These are phyloP conservation scores for Hapalemur alaotrensis DNA, from an alignment of 2,797 vertebrate genomes.

Conservation along the genomic window DNA sequence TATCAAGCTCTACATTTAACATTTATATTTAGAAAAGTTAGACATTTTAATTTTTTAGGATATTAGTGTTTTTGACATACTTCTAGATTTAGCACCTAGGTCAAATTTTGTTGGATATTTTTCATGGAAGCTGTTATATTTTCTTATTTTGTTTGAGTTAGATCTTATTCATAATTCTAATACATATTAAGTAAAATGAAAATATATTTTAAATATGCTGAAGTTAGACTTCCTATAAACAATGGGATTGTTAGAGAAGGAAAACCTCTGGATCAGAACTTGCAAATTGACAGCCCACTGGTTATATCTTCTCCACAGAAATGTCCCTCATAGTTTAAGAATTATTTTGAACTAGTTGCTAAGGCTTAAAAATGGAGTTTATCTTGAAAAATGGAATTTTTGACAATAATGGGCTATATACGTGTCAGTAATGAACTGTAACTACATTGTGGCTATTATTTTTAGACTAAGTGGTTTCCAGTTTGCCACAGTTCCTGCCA, in stretches of 20 bases:
- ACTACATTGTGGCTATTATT: neutral
- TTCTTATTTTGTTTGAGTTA: neutral
- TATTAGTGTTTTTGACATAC: conserved; percentile 3
- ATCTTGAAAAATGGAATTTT: conserved; percentile 5
- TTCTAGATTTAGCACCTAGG: conserved; percentile 24
- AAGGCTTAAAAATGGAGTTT: neutral
- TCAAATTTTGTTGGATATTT: conserved; percentile 28
- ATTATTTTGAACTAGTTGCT: neutral
- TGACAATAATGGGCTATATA: neutral
- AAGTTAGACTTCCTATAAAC: neutral
- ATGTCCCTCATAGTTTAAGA: neutral
- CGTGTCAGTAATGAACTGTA: neutral
- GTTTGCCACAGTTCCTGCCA: neutral
- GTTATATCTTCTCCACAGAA: neutral
- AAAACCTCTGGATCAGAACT: neutral
- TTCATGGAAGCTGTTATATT: neutral
- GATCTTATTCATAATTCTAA: neutral
- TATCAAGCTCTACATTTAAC: neutral
- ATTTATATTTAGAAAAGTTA: neutral
- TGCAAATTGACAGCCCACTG: neutral
- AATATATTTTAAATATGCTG: neutral
- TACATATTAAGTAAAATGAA: neutral
- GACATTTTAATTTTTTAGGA: conserved; percentile 32
- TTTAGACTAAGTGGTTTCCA: neutral
- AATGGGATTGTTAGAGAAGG: neutral